Base-by-base conservation (phyloP, 2,113 vertebrate species). In the Haemorhous mexicanus region DNA sequence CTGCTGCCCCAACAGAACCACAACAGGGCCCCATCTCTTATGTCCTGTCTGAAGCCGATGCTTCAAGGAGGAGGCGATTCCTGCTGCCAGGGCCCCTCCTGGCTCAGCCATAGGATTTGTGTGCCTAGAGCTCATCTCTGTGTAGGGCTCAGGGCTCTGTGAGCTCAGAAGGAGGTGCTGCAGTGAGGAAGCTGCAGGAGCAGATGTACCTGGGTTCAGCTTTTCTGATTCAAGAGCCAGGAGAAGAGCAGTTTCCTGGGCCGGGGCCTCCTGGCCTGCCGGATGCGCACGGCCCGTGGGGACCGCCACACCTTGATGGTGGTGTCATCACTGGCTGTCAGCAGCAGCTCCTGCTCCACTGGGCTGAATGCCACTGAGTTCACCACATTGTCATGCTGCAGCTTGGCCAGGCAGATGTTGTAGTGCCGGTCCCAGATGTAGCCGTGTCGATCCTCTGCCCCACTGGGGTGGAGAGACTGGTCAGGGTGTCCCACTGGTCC, bases 401-500 rank as follows among this genome's bases (percentile, higher is more conserved):
- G 97, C 13, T 98, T 99, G 6, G 99, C 99, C 96, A 99, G 95
- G 82, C 99, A 99, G 98, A 99, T 99, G 97, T 99, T 99, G 84
- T 99, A 99, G 96, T 99, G 99, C 3, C 99, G 98, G 96, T 99
- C 99, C 99, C 99, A 99, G 98, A 99, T 98, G 97, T 99, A 99
- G 89, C 99, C 99, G 0, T 99, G 99, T 44, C 98, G 99, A 97
- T 99, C 99, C 96, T 99, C 99, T 0, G 99, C 99, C 46, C 99
- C 99, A 0, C 99, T 99, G 56, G 7, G 27, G 32, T 69, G 44
- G 15, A 69, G 23, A 79, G 58, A 90, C 35, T 39, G 68, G 33
- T 66, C 68, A 74, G 59, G 8, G n/a, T 11, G 6, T 39, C 47
- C 10, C 70, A 43, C 72, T 28, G 41, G 26, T 43, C 16, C 28